Evolutionary conservation across 2,113 vertebrate genomes (phyloP).

Genomic region (Antigone vipio): DNA sequence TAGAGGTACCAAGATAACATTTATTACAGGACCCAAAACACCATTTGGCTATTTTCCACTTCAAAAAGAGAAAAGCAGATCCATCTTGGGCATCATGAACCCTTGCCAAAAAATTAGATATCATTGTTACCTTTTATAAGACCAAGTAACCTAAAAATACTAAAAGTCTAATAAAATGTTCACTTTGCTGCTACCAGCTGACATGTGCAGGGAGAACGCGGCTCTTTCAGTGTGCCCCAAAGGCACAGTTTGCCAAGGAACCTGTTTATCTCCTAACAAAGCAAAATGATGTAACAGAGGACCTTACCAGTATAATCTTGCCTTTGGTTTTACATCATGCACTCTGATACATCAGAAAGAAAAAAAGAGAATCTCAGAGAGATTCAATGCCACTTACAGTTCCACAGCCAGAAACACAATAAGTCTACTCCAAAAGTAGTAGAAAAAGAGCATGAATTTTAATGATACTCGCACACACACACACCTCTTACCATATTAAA

Average conservation of each 20-base stretch:
- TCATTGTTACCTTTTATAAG: not conserved
- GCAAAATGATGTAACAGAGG: not conserved
- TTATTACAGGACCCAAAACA: not conserved
- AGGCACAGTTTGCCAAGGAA: not conserved
- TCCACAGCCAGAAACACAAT: not conserved
- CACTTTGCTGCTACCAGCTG: not conserved
- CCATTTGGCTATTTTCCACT: not conserved
- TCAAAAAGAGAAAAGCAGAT: not conserved
- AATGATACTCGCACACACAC: not conserved
- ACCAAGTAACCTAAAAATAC: not conserved
- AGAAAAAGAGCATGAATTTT: not conserved
- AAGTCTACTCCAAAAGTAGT: not conserved
- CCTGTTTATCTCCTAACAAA: not conserved
- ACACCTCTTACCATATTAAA: not conserved
- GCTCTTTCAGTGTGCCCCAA: not conserved
- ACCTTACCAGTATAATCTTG: not conserved
- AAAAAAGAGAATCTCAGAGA: not conserved
- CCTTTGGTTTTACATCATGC: not conserved
- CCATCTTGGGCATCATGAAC: not conserved
- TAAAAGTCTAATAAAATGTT: not conserved
- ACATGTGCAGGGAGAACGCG: accelerated
- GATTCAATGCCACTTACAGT: not conserved
- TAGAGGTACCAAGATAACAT: not conserved
- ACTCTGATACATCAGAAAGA: not conserved
- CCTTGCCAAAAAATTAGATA: not conserved